phyloP scores from a whole-genome alignment of 2,797 vertebrate species.

The Anisognathus igniventris region DNA sequence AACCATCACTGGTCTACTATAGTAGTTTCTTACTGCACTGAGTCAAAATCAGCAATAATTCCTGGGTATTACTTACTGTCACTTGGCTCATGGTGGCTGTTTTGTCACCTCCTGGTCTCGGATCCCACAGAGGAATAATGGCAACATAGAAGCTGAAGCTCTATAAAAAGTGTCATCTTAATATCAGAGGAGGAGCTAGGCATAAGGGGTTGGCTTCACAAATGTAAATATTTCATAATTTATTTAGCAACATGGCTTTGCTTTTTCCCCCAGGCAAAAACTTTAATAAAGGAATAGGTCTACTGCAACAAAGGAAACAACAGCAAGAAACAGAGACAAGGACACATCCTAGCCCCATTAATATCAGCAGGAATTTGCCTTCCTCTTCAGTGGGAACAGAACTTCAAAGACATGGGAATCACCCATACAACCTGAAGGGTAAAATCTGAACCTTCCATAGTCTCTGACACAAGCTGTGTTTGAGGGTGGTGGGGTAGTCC shows the following conservation, averaged over 20 bases:
- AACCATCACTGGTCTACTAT: not conserved
- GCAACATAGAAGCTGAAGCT: constrained; percentile 6
- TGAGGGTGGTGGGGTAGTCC: not conserved
- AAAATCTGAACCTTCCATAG: not conserved
- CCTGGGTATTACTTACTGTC: constrained; percentile 48
- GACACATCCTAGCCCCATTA: not conserved
- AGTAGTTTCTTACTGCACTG: not conserved
- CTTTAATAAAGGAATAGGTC: constrained; percentile 66
- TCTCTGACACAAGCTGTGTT: not conserved
- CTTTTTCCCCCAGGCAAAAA: constrained; percentile 56
- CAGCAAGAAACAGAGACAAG: constrained; percentile 29
- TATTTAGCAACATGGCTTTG: constrained; percentile 41
- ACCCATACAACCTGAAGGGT: not conserved
- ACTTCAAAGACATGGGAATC: constrained; percentile 17
- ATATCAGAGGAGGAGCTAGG: constrained; percentile 65
- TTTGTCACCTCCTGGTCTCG: not conserved
- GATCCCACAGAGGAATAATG: constrained; percentile 31
- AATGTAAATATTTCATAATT: constrained; percentile 62
- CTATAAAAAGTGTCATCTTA: constrained; percentile 67
- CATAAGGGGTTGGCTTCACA: constrained; percentile 55
- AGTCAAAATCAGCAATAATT: not conserved
- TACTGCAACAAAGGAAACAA: constrained; percentile 53
- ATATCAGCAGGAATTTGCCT: not conserved
- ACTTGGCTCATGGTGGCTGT: constrained; percentile 46
- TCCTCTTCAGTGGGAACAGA: not conserved